phyloP scores from a whole-genome alignment of 2,113 vertebrate genomes.

The Aspiorhynchus laticeps region DNA sequence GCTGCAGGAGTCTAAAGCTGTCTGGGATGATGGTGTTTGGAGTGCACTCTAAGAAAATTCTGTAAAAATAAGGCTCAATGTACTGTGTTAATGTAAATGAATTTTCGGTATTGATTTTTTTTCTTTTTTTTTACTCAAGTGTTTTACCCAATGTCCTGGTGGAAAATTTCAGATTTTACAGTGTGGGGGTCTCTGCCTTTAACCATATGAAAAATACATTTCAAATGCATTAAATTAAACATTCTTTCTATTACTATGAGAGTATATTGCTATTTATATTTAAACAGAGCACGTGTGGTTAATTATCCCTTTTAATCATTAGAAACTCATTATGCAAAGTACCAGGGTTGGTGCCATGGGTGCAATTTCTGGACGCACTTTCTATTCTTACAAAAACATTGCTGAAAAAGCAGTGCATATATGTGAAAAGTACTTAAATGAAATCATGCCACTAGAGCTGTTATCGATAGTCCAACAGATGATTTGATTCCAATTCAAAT shows the following conservation, averaged over 20 bases:
- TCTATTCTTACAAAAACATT: neutral
- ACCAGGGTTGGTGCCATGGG: no score
- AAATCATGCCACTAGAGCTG: neutral
- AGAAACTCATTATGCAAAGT: conserved; percentile 22
- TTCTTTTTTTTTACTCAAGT: no score
- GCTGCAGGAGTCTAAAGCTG: neutral
- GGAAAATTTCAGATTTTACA: neutral
- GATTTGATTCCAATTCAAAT: neutral
- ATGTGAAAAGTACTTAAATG: neutral
- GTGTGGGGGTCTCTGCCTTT: neutral
- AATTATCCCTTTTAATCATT: conserved; percentile 21
- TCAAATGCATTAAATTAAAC: neutral
- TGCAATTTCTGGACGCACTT: no score
- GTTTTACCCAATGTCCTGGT: no score
- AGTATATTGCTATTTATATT: conserved; percentile 2
- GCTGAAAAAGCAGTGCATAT: neutral
- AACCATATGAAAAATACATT: neutral
- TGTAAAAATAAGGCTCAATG: neutral
- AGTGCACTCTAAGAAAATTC: neutral
- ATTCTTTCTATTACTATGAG: conserved; percentile 3
- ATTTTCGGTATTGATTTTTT: neutral
- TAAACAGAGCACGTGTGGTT: neutral
- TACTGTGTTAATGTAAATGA: neutral
- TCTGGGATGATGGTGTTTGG: conserved; percentile 1
- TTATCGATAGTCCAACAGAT: neutral